Base-by-base conservation (phyloP, 2,797 vertebrate species). In the Oreochromis mossambicus region DNA sequence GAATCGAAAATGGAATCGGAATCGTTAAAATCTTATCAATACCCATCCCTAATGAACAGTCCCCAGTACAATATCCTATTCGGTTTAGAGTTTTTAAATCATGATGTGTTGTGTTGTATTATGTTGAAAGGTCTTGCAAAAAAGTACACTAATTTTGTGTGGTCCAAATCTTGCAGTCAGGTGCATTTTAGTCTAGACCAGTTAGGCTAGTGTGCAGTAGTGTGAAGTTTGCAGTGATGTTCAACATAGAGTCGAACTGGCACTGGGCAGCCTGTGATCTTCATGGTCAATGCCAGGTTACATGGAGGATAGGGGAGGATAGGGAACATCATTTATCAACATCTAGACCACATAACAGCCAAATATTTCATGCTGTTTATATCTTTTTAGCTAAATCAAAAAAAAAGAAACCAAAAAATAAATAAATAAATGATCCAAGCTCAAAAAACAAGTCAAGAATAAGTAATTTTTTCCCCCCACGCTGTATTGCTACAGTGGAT, bases 391-490 rank as follows among this genome's bases (percentile, higher is more conserved):
- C 12, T 55, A 14, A 5, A 55, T 26, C 21, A 8, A 55, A 55
- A 26, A 3, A 3, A 26, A 55, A 26, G 0, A 14, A 14, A 26
- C 2, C 5, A 36, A 50, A 50, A 50, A 5, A 46, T 26, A 26
- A 26, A 26, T 26, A 52, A 54, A 7, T 7, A 4, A 26, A 54
- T 13, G 0, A 54, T 54, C 52, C 11, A 54, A 54, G 52, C 52
- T 24, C 52, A 54, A 54, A 54, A 54, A 54, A 7, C 52, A 54
- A 24, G 3, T 54, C 11, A 24, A 54, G 11, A 54, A 24, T 24
- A 24, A 54, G 11, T 24, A 24, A 24, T 4, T 2, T 2, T 4
- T 7, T 2, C 0, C 6, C 12, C 12, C 3, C 4, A 15, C 15
- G 14, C 1, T 58, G 55, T 17, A 58, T 58, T 58, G 5, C 26